Evolutionary conservation across 2,113 vertebrate genomes (phyloP), one percentile per base, ranked within the genome.

Genomic region (Cervus canadensis): DNA sequence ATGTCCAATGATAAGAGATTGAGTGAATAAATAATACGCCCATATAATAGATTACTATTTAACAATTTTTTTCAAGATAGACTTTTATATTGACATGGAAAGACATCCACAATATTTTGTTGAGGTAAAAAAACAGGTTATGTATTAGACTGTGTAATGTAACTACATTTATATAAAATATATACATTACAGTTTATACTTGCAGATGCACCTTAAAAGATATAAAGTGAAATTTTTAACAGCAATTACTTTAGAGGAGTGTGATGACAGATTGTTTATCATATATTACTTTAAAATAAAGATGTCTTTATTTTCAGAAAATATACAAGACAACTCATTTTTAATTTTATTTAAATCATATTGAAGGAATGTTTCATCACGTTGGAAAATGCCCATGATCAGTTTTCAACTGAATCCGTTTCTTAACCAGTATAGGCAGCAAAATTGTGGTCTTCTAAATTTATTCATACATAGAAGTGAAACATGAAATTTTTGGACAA

Each of bases 291-390:
- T 81, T 95, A 71, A 93, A 96, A 93, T 79, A 91, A 93, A 92
- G 21, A 78, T 81, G 50, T 36, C 78, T 91, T 71, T 13, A 91
- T 81, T 96, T 96, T 56, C 60, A 96, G 71, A 87, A 59, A 94
- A 91, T 87, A n/a, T 83, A 36, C 30, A 85, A 84, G 21, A 23
- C 23, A 94, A 86, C 15, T 60, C 36, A 81, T 74, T 92, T 93
- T 92, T 64, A 81, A 52, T 33, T 50, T 21, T 52, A 81, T n/a
- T 81, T 81, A 81, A 89, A 54, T 86, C 43, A 81, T 25, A 16
- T 26, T 85, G 14, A 67, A 95, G 16, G 28, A 94, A 54, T 78
- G 57, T 54, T 95, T 89, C 48, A 67, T 88, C 45, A 59, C 30
- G 5, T 11, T 94, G 54, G 57, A 81, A 95, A 92, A 88, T 48